phyloP scores from a whole-genome alignment of 2,113 vertebrate species.

The Aepyceros melampus region DNA sequence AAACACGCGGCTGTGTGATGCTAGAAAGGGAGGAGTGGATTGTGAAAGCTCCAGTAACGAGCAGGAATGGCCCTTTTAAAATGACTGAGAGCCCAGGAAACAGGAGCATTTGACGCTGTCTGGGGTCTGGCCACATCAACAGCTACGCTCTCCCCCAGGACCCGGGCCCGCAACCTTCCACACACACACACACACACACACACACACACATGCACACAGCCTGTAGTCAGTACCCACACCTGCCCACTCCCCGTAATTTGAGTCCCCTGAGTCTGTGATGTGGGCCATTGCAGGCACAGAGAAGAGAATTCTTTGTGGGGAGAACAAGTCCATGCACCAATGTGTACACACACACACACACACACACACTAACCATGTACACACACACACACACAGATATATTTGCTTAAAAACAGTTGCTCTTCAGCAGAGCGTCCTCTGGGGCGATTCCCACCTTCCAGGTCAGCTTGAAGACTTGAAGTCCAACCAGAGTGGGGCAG shows the following conservation, averaged over 20 bases:
- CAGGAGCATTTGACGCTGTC: neutral
- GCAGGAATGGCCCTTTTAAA: neutral
- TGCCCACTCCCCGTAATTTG: rapidly evolving
- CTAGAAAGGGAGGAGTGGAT: neutral
- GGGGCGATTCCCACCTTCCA: neutral
- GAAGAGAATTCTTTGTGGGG: neutral
- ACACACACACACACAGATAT: rapidly evolving
- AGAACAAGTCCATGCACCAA: neutral
- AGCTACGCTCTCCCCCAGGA: rapidly evolving
- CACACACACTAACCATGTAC: neutral
- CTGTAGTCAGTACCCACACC: neutral
- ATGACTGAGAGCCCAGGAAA: neutral
- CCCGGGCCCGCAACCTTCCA: neutral
- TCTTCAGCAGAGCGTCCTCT: neutral
- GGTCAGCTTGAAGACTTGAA: neutral
- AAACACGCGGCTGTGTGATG: neutral
- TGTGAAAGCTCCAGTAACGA: neutral
- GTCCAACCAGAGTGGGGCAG: neutral
- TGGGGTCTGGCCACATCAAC: too few species aligned
- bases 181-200: neutral
- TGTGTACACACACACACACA: neutral
- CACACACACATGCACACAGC: rapidly evolving
- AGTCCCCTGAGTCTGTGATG: neutral
- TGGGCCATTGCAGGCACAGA: neutral
- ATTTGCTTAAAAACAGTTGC: neutral